Conservation (phyloP, 2,888 invertebrate species). For the Homarus gammarus region DNA sequence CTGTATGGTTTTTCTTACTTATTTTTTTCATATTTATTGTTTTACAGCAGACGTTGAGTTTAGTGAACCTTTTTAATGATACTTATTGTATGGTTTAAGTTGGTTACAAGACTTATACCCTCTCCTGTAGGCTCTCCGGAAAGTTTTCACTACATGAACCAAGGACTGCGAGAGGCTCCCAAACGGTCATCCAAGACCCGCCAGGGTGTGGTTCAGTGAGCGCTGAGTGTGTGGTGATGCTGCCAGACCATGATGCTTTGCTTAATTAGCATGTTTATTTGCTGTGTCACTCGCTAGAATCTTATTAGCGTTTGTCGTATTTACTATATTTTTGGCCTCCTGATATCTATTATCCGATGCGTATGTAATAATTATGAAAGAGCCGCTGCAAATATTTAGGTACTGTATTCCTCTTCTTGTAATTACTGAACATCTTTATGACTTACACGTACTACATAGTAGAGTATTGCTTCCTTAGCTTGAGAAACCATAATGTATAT, state of each 20-base stretch:
- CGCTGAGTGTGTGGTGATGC: conserved; percentile 52
- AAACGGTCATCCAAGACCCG: conserved; percentile 11
- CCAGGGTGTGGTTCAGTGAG: conserved; percentile 64
- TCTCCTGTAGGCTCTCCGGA: conserved; percentile 61
- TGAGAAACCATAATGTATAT: no score
- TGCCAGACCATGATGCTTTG: conserved; percentile 20
- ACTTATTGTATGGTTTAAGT: neutral
- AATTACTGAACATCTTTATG: neutral
- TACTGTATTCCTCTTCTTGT: neutral
- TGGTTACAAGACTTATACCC: conserved; percentile 15
- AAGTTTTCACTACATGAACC: conserved; percentile 73
- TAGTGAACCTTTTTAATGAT: neutral
- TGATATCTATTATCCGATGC: neutral
- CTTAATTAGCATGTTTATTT: conserved; percentile 22
- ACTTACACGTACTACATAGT: neutral
- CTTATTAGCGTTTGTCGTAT: neutral
- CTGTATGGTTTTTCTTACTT: no score
- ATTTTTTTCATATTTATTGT: neutral
- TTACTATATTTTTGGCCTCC: neutral
- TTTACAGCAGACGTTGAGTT: neutral
- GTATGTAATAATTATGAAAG: neutral
- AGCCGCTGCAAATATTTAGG: neutral
- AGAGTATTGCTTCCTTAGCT: neutral
- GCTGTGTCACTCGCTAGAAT: conserved; percentile 4
- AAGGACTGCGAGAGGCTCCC: conserved; percentile 46